Conservation (phyloP, 2,113 vertebrate genomes). For the Etia nguti region DNA sequence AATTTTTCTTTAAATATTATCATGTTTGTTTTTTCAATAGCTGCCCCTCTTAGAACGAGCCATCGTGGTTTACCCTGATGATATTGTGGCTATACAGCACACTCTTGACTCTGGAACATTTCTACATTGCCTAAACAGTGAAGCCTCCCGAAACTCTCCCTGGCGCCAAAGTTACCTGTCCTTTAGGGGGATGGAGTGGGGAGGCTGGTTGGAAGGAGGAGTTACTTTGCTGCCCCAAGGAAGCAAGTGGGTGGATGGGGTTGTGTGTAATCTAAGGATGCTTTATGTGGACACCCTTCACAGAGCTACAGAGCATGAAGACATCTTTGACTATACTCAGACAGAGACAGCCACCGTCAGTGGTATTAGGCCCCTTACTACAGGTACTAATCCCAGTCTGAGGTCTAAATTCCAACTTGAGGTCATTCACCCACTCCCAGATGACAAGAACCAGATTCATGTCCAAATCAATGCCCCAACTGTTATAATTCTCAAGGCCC, state of each 20-base stretch:
- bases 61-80: conserved; percentile 72
- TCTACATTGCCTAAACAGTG: conserved; percentile 52
- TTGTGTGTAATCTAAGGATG: conserved; percentile 72
- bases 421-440: conserved; percentile 60
- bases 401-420: conserved; percentile 35
- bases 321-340: neutral
- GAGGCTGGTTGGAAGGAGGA: conserved; percentile 70
- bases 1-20: accelerated
- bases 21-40: conserved; percentile 14
- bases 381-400: neutral
- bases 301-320: conserved; percentile 18
- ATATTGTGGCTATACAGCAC: conserved; percentile 76
- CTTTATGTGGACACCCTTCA: conserved; percentile 57
- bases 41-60: conserved; percentile 50
- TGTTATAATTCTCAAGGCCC: conserved; percentile 59
- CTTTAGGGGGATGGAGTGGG: conserved; percentile 54
- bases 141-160: conserved; percentile 31
- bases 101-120: conserved; percentile 54
- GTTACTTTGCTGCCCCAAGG: conserved; percentile 11
- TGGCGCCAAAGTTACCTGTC: conserved; percentile 79
- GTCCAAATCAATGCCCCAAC: conserved; percentile 43
- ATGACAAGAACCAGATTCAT: conserved; percentile 55
- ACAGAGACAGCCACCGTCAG: neutral
- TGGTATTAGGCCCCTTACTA: neutral
- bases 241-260: conserved; percentile 68